Base-by-base conservation (phyloP, 2,797 vertebrate species). In the Adrianichthys oophorus region DNA sequence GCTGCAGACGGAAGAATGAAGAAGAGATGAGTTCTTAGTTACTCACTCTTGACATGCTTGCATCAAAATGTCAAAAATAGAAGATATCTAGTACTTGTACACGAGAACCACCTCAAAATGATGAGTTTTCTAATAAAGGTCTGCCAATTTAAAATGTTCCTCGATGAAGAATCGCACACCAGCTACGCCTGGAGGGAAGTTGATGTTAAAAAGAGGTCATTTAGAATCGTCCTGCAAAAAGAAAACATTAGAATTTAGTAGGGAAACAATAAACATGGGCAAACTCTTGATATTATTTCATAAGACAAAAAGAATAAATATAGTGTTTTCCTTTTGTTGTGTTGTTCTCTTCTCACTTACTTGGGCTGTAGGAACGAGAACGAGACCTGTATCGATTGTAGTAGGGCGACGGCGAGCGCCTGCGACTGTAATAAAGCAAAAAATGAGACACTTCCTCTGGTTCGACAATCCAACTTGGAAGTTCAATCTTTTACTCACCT, bases 331-430 rank as follows among this genome's bases (percentile, higher is more conserved):
- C 13, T 49, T 19, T 16, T 37, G 4, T 5, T 26, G 3, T 4
- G 14, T 32, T 2, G 16, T 45, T 55, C 5, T 52, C 49, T 62
- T 65, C 15, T 73, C 69, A 93, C 94, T 95, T 85, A 96, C 95
- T 91, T 86, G 95, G 95, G 80, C 79, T 97, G 75, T 94, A 94
- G 68, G 96, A 96, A 78, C 95, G 84, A 26, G 95, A 98, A 53
- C 94, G 92, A 24, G 94, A 97, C 83, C 95, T 92, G 79, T 96
- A 97, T 32, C 95, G 90, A 78, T 93, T 95, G 84, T 96, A 96
- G 65, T 97, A 95, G 14, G 95, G 96, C 13, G 95, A 98, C n/a
- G 95, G 95, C 42, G 96, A 96, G 82, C 93, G 92, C 82, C 95
- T 93, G 85, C 94, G 87, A 70, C 85, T 90, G 68, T 14, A 13